Base-by-base conservation (phyloP, 2,888 invertebrate species). In the Horisme vitalbata region DNA sequence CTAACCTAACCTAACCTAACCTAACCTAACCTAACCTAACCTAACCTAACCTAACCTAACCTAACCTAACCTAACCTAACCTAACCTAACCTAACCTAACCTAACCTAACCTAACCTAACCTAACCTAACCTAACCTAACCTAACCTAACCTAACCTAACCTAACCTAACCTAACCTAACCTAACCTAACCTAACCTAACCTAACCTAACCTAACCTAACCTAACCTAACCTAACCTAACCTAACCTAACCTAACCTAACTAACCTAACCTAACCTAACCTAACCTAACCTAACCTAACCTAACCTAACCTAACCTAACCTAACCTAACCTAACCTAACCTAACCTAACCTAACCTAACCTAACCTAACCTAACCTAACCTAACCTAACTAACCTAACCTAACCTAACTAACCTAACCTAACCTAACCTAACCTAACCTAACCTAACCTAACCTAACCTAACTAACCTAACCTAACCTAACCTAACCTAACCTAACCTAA, bases 161-260 rank as follows among this genome's bases (percentile, higher is more conserved):
- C 49, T 47, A 52, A 52, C 55, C 52, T 47, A 54, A 49, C 52
- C 47, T 52, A 50, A 50, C 51, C 53, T 45, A 57, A n/a, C n/a
- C n/a, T n/a, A n/a, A 52, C 53, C 53, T 52, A 39, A 39, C 39
- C 39, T 39, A 45, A 45, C 56, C 50, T 47, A 52, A 47, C 50
- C 49, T 51, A 53, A 51, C 57, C 51, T 49, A 51, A 48, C 57
- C 53, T 49, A 52, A 49, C 54, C 49, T 47, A 52, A 52, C 55
- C 52, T 47, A 54, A n/a, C n/a, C 52, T 52, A 39, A 39, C 38
- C 38, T 39, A 45, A 45, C 56, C 50, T 47, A 52, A 47, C 50
- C 49, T 51, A 53, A 51, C 57, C 51, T 49, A 51, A 48, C 57
- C 53, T 49, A 52, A 49, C n/a, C 54, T n/a, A 8, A 21, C 49